Evolutionary conservation across 1,140 invertebrate species (phyloP).

Genomic region (Xylocopa sonorina): DNA sequence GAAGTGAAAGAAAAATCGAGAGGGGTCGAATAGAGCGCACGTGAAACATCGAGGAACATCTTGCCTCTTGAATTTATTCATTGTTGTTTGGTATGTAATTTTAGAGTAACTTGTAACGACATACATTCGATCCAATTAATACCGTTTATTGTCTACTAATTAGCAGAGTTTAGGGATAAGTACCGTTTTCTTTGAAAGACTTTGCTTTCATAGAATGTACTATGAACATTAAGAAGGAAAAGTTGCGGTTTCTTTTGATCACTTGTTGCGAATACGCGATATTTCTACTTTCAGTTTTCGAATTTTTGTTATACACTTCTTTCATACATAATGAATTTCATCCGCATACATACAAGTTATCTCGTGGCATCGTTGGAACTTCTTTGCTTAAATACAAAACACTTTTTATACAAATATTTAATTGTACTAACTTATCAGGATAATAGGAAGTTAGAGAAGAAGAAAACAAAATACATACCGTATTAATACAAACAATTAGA

Average conservation of each 20-base stretch:
- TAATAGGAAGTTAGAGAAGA: not conserved
- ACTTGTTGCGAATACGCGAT: not conserved
- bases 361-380: not conserved
- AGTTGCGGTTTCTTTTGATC: not conserved
- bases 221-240: not conserved
- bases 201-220: not conserved
- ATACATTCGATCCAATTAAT: slow-evolving; percentile 28
- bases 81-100: slow-evolving; percentile 38
- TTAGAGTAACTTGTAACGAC: slow-evolving; percentile 18
- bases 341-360: not conserved
- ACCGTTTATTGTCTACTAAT: slow-evolving; percentile 25
- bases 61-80: slow-evolving; percentile 26
- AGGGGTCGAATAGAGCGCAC: not conserved
- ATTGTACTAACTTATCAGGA: slow-evolving; percentile 6
- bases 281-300: not conserved
- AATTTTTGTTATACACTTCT: not conserved
- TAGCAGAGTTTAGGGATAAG: slow-evolving; percentile 7
- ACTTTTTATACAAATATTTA: not conserved
- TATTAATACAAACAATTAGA: not conserved
- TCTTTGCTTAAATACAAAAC: not conserved
- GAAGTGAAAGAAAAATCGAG: not conserved
- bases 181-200: not conserved
- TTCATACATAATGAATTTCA: not conserved
- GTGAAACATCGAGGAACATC: slow-evolving; percentile 3
- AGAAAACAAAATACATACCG: not conserved